These are phyloP conservation scores for Dicyrtoma fusca DNA, from an alignment of 2,888 invertebrate genomes.

Conservation along the genomic window DNA sequence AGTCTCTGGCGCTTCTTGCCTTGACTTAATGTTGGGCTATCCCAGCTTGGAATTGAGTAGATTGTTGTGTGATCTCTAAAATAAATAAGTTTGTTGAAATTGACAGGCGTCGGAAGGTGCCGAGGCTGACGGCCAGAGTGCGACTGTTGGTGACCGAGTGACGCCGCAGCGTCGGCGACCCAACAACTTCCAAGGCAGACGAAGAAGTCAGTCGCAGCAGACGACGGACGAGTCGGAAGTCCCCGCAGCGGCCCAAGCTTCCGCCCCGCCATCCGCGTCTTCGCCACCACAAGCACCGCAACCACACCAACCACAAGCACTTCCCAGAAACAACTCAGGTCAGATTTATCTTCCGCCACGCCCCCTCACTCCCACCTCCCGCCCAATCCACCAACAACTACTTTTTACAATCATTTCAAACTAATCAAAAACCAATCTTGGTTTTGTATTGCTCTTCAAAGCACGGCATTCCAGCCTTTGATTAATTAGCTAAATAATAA, in stretches of 20 bases:
- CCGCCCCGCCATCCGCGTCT: slow-evolving; percentile 1
- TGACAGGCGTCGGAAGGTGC: slow-evolving; percentile 14
- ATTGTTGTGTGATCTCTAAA: background rate
- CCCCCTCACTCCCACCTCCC: too few relatives aligned
- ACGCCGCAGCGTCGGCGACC: slow-evolving; percentile 27
- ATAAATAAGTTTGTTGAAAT: background rate
- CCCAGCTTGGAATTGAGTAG: background rate
- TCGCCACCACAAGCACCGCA: too few relatives aligned
- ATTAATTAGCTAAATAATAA: too few relatives aligned
- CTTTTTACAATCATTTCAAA: too few relatives aligned
- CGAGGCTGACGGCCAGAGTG: slow-evolving; percentile 3
- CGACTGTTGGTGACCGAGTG: background rate
- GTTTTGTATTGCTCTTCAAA: too few relatives aligned
- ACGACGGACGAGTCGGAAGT: background rate
- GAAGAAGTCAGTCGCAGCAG: slow-evolving; percentile 13
- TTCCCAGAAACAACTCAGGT: too few relatives aligned
- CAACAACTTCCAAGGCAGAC: slow-evolving; percentile 27
- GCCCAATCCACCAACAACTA: too few relatives aligned
- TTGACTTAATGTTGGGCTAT: background rate
- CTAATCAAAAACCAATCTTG: too few relatives aligned
- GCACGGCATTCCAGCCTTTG: too few relatives aligned
- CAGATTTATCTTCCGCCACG: too few relatives aligned
- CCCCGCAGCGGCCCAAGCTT: slow-evolving; percentile 1
- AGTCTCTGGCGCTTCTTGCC: too few relatives aligned
- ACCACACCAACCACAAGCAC: too few relatives aligned